These are phyloP conservation scores for Pachypsylla venusta DNA, from an alignment of 1,140 invertebrate species.

Conservation along the genomic window DNA sequence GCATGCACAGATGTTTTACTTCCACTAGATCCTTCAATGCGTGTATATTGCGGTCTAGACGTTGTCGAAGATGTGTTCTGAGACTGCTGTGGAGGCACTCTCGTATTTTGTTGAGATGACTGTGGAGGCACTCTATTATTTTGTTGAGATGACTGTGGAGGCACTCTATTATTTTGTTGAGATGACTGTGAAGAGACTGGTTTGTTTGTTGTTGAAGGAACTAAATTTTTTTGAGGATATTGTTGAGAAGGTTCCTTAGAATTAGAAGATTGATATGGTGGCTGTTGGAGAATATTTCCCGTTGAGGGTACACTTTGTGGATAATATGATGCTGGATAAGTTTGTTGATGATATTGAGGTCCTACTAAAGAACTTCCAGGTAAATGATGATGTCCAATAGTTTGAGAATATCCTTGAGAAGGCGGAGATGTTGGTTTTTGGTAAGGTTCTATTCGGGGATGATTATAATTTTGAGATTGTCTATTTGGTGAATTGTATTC, in stretches of 20 bases:
- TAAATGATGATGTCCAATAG: too few species aligned
- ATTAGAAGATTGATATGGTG: too few species aligned
- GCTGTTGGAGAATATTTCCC: too few species aligned
- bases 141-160: not conserved
- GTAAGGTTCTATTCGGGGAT: constrained; percentile 1
- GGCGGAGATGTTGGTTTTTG: not conserved
- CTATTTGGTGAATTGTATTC: constrained; percentile 4
- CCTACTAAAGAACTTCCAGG: not conserved
- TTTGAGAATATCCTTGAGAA: not conserved
- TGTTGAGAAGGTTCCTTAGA: too few species aligned
- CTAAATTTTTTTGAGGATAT: not conserved
- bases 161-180: not conserved
- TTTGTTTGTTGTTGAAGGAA: not conserved
- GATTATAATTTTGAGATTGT: not conserved
- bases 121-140: not conserved
- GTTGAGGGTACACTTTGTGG: not conserved
- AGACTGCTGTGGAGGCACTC: not conserved
- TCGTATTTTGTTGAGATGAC: too few species aligned
- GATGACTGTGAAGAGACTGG: not conserved
- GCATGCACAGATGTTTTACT: constrained; percentile 50
- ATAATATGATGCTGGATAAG: not conserved
- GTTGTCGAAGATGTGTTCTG: constrained; percentile 4
- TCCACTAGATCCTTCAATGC: constrained; percentile 26
- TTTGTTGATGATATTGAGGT: not conserved
- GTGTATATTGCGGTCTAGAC: constrained; percentile 31